Conservation (phyloP, 1,140 invertebrate species). For the Hesperophylax magnus region DNA sequence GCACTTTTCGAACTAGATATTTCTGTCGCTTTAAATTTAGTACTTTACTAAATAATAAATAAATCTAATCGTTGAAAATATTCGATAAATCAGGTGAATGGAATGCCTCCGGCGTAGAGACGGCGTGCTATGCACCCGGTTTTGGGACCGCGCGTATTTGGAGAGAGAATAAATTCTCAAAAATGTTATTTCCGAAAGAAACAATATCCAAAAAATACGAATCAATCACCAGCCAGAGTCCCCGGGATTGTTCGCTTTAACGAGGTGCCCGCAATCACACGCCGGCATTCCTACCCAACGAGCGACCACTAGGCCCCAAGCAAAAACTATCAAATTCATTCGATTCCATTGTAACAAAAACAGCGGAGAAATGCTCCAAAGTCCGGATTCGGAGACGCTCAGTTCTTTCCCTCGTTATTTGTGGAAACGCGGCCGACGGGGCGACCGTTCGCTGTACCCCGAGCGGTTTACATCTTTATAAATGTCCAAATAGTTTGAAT, state of each 20-base stretch:
- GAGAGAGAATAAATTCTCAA: conserved; percentile 35
- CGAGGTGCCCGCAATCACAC: conserved; percentile 58
- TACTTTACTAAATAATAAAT: not conserved
- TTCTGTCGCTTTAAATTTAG: too few species aligned
- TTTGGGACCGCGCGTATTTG: not conserved
- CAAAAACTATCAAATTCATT: conserved; percentile 56
- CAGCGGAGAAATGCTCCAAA: conserved; percentile 32
- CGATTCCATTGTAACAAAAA: conserved; percentile 45
- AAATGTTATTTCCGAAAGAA: conserved; percentile 40
- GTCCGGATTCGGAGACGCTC: conserved; percentile 51
- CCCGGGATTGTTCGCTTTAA: conserved; percentile 45
- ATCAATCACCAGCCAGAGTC: conserved; percentile 51
- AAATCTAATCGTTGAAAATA: conserved; percentile 19
- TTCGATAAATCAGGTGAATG: conserved; percentile 27
- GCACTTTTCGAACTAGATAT: too few species aligned
- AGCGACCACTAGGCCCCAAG: conserved; percentile 32
- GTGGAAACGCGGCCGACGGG: conserved; percentile 37
- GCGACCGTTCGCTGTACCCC: conserved; percentile 10
- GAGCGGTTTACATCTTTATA: conserved; percentile 41
- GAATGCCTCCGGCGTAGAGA: conserved; percentile 4
- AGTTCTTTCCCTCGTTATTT: conserved; percentile 49
- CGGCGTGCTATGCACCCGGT: not conserved
- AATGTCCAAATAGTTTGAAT: conserved; percentile 31
- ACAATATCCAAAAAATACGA: conserved; percentile 45
- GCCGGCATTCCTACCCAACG: conserved; percentile 49